A percentile compares a stretch with the other conserved stretches of the same genome.
These are phyloP conservation scores for Gymnobelideus leadbeateri DNA, from an alignment of 2,113 vertebrate species.

Conservation along the genomic window DNA sequence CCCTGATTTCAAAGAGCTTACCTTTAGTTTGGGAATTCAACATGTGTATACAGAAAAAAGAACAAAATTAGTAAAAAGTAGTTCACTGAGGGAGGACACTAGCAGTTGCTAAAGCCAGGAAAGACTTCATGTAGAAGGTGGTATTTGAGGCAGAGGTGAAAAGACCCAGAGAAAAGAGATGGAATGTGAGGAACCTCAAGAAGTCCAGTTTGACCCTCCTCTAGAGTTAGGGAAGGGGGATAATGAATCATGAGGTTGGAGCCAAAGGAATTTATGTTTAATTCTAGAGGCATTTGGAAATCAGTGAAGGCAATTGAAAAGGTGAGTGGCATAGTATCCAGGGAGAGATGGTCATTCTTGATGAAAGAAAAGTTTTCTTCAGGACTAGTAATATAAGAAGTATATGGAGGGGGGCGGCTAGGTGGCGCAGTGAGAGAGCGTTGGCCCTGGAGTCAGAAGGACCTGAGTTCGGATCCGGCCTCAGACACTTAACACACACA, in stretches of 20 bases:
- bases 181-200: neutral
- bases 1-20: too few relatives aligned
- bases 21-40: neutral
- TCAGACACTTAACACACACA: too few relatives aligned
- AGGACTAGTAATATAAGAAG: neutral
- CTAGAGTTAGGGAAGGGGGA: neutral
- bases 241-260: slow-evolving; percentile 8
- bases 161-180: neutral
- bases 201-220: neutral
- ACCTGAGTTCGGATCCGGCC: too few relatives aligned
- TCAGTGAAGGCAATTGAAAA: neutral
- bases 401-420: too few relatives aligned
- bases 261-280: neutral
- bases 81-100: neutral
- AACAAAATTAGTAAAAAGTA: neutral
- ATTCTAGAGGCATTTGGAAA: neutral
- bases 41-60: neutral
- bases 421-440: too few relatives aligned
- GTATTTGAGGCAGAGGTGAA: neutral
- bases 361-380: neutral
- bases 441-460: too few relatives aligned
- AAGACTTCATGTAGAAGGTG: neutral
- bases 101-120: neutral
- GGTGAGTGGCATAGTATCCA: neutral
- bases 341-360: neutral